A percentile compares a stretch with the other conserved stretches of the same genome.
These are phyloP conservation scores for Drosophila siamana DNA, from an alignment of 2,888 invertebrate genomes.

Conservation along the genomic window DNA sequence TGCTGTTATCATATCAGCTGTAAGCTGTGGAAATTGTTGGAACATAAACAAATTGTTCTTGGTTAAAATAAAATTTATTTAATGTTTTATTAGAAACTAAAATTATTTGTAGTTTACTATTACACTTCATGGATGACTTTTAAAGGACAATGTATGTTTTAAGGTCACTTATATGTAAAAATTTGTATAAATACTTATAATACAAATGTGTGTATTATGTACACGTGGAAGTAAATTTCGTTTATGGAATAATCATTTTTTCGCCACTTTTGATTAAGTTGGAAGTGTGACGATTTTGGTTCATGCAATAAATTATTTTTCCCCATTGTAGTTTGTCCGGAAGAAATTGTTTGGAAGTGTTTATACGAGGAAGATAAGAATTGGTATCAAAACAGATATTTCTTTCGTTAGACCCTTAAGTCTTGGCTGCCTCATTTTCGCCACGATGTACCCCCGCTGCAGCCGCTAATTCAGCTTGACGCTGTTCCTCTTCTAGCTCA, in stretches of 20 bases:
- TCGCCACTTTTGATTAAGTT: conserved; percentile 36
- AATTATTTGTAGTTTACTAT: conserved; percentile 15
- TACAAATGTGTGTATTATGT: conserved; percentile 37
- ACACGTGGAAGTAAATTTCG: conserved; percentile 50
- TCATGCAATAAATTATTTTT: conserved; percentile 14
- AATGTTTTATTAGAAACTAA: conserved; percentile 31
- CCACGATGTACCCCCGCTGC: conserved; percentile 72
- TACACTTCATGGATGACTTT: conserved; percentile 13
- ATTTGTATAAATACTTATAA: conserved; percentile 53
- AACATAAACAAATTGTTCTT: background rate
- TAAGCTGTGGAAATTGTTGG: background rate
- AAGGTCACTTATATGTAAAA: conserved; percentile 47
- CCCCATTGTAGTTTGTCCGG: conserved; percentile 43
- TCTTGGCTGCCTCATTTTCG: conserved; percentile 68
- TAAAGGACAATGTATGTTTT: conserved; percentile 17
- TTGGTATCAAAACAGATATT: conserved; percentile 45
- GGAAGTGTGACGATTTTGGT: conserved; percentile 70
- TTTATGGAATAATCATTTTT: conserved; percentile 20
- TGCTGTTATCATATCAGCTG: background rate
- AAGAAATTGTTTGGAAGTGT: conserved; percentile 71
- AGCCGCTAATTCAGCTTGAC: conserved; percentile 85
- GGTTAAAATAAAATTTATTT: background rate
- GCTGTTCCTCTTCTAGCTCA: conserved; percentile 85
- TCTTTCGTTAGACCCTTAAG: conserved; percentile 38
- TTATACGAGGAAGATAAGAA: conserved; percentile 58